Evolutionary conservation across 2,888 invertebrate species (phyloP), one percentile per base, ranked within the genome.

Genomic region (Harpalus rubripes): DNA sequence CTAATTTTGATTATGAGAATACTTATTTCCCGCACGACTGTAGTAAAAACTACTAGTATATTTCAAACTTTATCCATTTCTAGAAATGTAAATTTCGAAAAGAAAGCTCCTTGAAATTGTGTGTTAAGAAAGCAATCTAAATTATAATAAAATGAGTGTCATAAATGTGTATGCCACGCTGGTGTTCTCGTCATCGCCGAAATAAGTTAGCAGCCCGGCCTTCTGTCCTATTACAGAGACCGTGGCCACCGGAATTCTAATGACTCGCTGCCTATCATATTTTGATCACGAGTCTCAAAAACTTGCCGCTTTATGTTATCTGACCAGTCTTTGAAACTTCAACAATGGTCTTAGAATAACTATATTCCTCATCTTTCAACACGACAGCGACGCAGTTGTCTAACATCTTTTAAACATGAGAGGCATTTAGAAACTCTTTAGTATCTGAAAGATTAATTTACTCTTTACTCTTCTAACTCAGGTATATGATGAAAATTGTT

Each of bases 241-340:
- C 15, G 58, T 56, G 56, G 32, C 58, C 78, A 56, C 78, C 58
- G 58, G 78, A 56, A 78, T 78, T 78, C 78, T 78, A 78, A 78
- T 78, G 78, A 78, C 58, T 26, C 15, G 10, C 74, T 12, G 15
- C 58, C 78, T 78, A 78, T 78, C 52, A 58, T 32, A 78, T 78
- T 78, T 78, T 78, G 78, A 58, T 78, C 78, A 78, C 78, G 78
- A 56, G 56, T 26, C 78, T 58, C 32, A 68, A 68, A 68, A 68
- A 68, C 68, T 68, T 68, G 68, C n/a, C 68, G 68, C 32, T 39
- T 68, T 68, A 41, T 68, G 68, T 68, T 68, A 32, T 68, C 68
- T 68, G 68, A 68, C 39, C 68, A 68, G 32, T 15, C 68, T 68
- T 39, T 1, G 32, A 68, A 68, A 68, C 68, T 68, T 68, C 39